phyloP scores from a whole-genome alignment of 2,113 vertebrate species.

The Copsychus sechellarum region DNA sequence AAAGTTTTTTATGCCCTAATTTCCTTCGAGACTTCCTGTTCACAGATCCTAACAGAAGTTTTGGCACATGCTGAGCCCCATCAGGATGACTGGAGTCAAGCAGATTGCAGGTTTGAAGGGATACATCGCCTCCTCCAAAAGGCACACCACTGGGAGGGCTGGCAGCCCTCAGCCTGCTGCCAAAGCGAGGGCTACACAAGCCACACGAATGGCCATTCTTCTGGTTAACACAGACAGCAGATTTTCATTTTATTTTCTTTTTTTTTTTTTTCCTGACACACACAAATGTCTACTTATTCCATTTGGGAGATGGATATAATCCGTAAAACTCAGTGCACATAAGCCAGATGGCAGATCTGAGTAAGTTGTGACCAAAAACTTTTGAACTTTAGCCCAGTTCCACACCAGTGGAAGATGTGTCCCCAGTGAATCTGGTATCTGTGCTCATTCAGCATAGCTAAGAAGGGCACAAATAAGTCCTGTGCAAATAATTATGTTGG shows the following conservation, averaged over 20 bases:
- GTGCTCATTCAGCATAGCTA: slow-evolving; percentile 66
- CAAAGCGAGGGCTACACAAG: background rate
- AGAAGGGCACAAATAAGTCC: slow-evolving; percentile 78
- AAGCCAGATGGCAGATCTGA: slow-evolving; percentile 73
- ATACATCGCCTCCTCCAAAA: background rate
- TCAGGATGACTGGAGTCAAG: slow-evolving; percentile 28
- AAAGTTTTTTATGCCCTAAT: slow-evolving; percentile 27
- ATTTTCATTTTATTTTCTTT: slow-evolving; percentile 17
- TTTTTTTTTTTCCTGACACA: background rate
- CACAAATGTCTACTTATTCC: slow-evolving; percentile 54
- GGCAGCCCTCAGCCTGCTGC: slow-evolving; percentile 9
- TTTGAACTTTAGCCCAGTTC: slow-evolving; percentile 74
- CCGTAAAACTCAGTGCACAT: slow-evolving; percentile 48
- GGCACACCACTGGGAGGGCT: background rate
- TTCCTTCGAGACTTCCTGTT: slow-evolving; percentile 38
- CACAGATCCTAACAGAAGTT: slow-evolving; percentile 37
- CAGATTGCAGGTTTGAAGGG: slow-evolving; percentile 54
- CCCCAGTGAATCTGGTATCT: slow-evolving; percentile 63
- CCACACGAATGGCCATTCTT: background rate
- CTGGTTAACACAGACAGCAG: background rate
- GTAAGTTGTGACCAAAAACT: slow-evolving; percentile 73
- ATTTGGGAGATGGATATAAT: slow-evolving; percentile 60
- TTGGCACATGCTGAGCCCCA: slow-evolving; percentile 32
- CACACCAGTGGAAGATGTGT: slow-evolving; percentile 70
- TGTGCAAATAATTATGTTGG: slow-evolving; percentile 76